Evolutionary conservation across 2,888 invertebrate genomes (phyloP).

Genomic region (Pedicia rivosa): DNA sequence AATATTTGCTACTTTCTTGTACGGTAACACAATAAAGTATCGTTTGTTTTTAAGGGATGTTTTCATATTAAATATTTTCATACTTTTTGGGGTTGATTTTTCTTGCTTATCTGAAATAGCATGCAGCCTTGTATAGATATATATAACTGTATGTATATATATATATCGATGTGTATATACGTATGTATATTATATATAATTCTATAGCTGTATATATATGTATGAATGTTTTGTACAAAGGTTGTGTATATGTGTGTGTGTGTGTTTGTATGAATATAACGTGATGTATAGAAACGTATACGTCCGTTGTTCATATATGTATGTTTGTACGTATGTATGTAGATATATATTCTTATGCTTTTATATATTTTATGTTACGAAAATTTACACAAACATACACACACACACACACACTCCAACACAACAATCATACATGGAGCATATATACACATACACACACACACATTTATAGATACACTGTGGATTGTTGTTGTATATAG

Average conservation of each 20-base stretch:
- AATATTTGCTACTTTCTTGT: constrained; percentile 7
- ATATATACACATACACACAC: too few species aligned
- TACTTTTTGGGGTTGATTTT: constrained; percentile 6
- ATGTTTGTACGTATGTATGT: background rate
- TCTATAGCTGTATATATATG: constrained; percentile 4
- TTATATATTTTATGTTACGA: too few species aligned
- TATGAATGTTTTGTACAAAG: constrained; percentile 2
- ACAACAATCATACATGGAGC: too few species aligned
- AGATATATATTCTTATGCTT: background rate
- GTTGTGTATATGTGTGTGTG: background rate
- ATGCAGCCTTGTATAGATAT: constrained; percentile 12
- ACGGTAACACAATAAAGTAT: constrained; percentile 2
- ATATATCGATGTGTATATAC: constrained; percentile 1
- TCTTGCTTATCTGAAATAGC: constrained; percentile 16
- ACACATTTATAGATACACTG: too few species aligned
- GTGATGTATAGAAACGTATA: too few species aligned
- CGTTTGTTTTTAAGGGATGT: constrained; percentile 1
- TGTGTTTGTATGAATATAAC: background rate
- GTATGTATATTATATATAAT: constrained; percentile 13
- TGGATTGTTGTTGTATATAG: too few species aligned
- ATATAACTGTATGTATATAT: constrained; percentile 2
- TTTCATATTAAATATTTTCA: constrained; percentile 1
- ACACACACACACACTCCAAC: too few species aligned
- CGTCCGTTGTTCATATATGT: background rate
- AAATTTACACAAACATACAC: too few species aligned